A percentile compares a stretch with the other conserved stretches of the same genome.
These are phyloP conservation scores for Cercopithecus mitis DNA, from an alignment of 2,797 vertebrate species.

Conservation along the genomic window DNA sequence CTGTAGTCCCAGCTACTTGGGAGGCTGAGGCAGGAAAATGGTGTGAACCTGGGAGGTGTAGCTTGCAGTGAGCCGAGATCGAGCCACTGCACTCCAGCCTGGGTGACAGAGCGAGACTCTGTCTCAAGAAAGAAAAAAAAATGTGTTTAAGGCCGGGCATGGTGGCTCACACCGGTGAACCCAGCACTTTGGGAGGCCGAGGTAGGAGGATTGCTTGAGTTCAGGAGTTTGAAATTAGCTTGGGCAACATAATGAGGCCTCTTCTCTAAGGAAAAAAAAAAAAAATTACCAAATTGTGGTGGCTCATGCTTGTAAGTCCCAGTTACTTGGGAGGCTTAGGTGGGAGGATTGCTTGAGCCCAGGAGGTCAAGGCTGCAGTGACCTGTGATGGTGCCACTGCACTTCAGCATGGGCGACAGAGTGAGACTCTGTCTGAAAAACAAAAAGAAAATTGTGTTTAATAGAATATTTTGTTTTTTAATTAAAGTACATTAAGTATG, in stretches of 20 bases:
- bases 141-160: neutral
- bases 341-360: neutral
- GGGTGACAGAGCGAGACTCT: neutral
- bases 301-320: neutral
- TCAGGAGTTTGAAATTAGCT: neutral
- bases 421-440: neutral
- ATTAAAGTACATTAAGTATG: conserved; percentile 22
- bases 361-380: neutral
- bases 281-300: neutral
- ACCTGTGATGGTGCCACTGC: neutral
- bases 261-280: neutral
- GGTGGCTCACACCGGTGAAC: neutral
- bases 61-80: too few species aligned
- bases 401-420: neutral
- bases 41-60: neutral
- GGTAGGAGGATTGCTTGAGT: neutral
- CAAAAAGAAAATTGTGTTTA: neutral
- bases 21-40: neutral
- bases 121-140: neutral
- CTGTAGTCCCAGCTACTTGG: neutral
- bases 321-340: neutral
- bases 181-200: neutral
- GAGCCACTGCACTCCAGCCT: too few species aligned
- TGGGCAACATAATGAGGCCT: neutral
- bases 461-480: conserved; percentile 41